A percentile compares a stretch with the other conserved stretches of the same genome.
Conservation (phyloP, 37 sponge, comb jelly and placozoan genomes). For the Oscarella lobularis region DNA sequence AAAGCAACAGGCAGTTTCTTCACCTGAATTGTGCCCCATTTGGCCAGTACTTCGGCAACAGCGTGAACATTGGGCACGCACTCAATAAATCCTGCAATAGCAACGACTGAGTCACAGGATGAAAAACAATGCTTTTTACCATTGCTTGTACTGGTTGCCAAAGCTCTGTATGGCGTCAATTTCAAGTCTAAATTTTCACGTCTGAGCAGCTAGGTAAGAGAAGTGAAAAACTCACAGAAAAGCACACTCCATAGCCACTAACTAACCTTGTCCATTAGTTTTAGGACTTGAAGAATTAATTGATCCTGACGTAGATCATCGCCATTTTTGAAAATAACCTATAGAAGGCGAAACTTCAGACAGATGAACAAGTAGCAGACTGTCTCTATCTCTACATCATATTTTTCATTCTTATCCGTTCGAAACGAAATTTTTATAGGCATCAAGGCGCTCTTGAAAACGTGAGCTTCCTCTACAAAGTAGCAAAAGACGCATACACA, state of each 20-base stretch:
- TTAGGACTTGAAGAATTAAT: slow-evolving; percentile 88
- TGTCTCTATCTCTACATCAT: slow-evolving; percentile 28
- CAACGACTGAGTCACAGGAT: not conserved
- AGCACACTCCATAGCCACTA: not conserved
- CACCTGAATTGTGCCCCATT: slow-evolving; percentile 68
- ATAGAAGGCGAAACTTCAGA: no score
- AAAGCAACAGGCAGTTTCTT: slow-evolving; percentile 1
- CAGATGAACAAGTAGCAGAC: not conserved
- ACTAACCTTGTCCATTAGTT: slow-evolving; percentile 73
- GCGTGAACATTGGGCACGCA: slow-evolving; percentile 48
- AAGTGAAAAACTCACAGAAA: not conserved
- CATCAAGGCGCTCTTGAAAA: slow-evolving; percentile 89
- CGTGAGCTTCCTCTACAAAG: slow-evolving; percentile 29
- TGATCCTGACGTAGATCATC: slow-evolving; percentile 97
- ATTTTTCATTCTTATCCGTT: slow-evolving; percentile 40
- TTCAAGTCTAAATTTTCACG: slow-evolving; percentile 96
- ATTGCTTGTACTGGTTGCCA: slow-evolving; percentile 61
- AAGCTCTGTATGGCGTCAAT: slow-evolving; percentile 85
- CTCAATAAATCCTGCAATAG: slow-evolving; percentile 64
- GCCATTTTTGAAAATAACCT: slow-evolving; percentile 90
- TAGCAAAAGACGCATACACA: not conserved
- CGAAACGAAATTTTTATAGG: slow-evolving; percentile 69
- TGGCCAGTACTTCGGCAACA: slow-evolving; percentile 72
- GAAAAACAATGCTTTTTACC: slow-evolving; percentile 17
- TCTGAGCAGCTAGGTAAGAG: slow-evolving; percentile 28